phyloP scores from a whole-genome alignment of 2,113 vertebrate genomes.

The Anguilla rostrata region DNA sequence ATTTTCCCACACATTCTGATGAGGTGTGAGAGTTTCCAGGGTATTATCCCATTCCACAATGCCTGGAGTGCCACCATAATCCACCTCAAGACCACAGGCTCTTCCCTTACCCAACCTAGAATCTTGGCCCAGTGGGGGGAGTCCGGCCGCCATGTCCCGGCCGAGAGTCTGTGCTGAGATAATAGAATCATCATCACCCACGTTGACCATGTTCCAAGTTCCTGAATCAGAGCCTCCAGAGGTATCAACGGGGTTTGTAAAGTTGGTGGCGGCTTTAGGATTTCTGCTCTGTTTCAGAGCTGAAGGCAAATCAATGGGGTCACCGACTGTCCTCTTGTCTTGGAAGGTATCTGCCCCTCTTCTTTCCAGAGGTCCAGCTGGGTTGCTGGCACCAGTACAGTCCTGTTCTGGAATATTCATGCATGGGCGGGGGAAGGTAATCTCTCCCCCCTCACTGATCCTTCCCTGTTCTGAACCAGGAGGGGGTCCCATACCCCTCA shows the following conservation, averaged over 20 bases:
- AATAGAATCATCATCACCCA: background rate
- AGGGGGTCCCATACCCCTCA: background rate
- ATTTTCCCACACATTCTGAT: conserved; percentile 9
- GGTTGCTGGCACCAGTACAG: background rate
- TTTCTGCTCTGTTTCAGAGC: background rate
- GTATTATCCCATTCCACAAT: background rate
- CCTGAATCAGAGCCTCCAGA: background rate
- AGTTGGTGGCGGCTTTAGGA: background rate
- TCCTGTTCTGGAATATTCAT: background rate
- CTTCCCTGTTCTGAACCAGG: background rate
- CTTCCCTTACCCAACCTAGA: background rate
- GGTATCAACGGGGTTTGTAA: conserved; percentile 1
- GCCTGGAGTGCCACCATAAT: background rate
- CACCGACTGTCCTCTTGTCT: background rate
- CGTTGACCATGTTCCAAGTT: background rate
- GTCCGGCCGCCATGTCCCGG: background rate
- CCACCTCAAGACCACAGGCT: background rate
- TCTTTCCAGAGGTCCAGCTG: background rate
- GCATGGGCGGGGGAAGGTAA: background rate
- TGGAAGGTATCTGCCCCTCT: background rate
- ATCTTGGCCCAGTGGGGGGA: conserved; percentile 30
- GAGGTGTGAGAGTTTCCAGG: background rate
- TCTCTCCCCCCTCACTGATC: background rate
- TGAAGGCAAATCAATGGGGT: background rate
- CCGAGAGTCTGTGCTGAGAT: conserved; percentile 18